These are phyloP conservation scores for Anastrepha ludens DNA, from an alignment of 1,140 invertebrate species.

Conservation along the genomic window DNA sequence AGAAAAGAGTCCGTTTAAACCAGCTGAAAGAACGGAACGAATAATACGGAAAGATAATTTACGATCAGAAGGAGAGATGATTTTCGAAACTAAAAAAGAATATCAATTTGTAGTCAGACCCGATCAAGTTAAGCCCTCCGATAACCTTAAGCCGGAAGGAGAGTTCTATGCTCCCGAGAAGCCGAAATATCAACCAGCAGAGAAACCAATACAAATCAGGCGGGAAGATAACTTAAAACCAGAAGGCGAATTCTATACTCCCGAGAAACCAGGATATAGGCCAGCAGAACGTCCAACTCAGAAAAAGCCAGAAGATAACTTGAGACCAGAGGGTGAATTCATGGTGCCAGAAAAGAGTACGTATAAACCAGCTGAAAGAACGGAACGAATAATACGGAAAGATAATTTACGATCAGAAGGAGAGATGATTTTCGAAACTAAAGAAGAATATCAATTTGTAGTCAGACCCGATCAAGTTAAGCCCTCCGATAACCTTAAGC, in stretches of 20 bases:
- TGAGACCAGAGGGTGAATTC: conserved; percentile 78
- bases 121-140: conserved; percentile 77
- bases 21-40: conserved; percentile 74
- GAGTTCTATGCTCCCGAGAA: conserved; percentile 77
- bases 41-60: conserved; percentile 77
- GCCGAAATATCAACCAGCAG: conserved; percentile 68
- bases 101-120: conserved; percentile 75
- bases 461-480: conserved; percentile 74
- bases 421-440: conserved; percentile 76
- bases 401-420: conserved; percentile 78
- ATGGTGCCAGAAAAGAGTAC: conserved; percentile 74
- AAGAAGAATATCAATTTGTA: conserved; percentile 72
- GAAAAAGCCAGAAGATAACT: conserved; percentile 74
- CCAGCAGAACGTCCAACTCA: conserved; percentile 65
- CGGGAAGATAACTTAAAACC: conserved; percentile 74
- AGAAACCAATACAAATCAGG: conserved; percentile 70
- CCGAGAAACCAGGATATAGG: conserved; percentile 65
- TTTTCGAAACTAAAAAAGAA: conserved; percentile 76
- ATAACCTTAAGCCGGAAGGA: conserved; percentile 77
- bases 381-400: conserved; percentile 73
- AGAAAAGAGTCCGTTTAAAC: conserved; percentile 74
- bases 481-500: conserved; percentile 77
- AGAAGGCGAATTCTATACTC: conserved; percentile 76
- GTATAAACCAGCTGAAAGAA: conserved; percentile 75
- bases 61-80: conserved; percentile 78